Conservation (phyloP, 2,888 invertebrate genomes). For the Alviniconcha strummeri region DNA sequence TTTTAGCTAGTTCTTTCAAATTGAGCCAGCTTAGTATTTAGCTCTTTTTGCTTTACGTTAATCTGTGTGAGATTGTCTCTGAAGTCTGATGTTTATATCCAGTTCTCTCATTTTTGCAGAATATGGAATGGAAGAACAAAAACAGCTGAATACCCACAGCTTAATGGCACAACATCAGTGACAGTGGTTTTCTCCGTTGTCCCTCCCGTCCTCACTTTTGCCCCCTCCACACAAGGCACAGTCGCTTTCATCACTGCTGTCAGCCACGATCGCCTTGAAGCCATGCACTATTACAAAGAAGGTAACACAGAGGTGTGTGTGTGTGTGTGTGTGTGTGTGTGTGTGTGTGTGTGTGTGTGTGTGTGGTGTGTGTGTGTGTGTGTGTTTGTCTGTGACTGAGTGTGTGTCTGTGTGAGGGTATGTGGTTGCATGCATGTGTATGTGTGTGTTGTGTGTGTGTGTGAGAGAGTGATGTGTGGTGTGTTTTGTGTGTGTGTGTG, state of each 20-base stretch:
- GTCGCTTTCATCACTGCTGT: slow-evolving; percentile 59
- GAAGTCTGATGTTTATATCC: too few species aligned
- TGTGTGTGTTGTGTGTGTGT: too few species aligned
- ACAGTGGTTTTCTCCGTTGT: slow-evolving; percentile 48
- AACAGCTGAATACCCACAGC: slow-evolving; percentile 41
- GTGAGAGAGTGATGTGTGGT: too few species aligned
- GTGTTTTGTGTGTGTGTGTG: too few species aligned
- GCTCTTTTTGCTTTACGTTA: too few species aligned
- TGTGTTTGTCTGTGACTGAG: too few species aligned
- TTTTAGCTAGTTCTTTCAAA: too few species aligned
- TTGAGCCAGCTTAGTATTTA: too few species aligned
- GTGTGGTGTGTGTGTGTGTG: too few species aligned
- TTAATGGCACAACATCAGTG: slow-evolving; percentile 34
- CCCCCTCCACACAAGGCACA: slow-evolving; percentile 27
- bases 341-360: not conserved
- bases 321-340: not conserved
- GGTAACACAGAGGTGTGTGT: slow-evolving; percentile 4
- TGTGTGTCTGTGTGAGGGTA: too few species aligned
- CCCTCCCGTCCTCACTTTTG: slow-evolving; percentile 47
- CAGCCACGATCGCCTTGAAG: slow-evolving; percentile 45
- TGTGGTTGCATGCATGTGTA: too few species aligned
- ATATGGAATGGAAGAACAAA: slow-evolving; percentile 27
- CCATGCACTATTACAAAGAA: slow-evolving; percentile 24
- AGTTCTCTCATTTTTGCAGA: not conserved
- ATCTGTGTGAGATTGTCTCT: too few species aligned